Conservation (phyloP, 1,140 invertebrate species). For the Drosophila equinoxialis region DNA sequence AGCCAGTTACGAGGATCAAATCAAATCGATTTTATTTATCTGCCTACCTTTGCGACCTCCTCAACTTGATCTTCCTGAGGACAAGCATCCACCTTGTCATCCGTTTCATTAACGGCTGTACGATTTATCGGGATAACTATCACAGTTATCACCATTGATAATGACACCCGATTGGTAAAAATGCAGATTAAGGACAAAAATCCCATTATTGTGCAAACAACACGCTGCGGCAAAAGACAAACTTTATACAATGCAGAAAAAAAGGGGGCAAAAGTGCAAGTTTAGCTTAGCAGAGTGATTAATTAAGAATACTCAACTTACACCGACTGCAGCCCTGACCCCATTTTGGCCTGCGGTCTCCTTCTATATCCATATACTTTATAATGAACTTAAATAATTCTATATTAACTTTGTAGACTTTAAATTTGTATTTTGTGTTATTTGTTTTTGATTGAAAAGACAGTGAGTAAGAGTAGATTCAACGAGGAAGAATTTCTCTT, state of each 20-base stretch:
- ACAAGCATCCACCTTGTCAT: constrained; percentile 10
- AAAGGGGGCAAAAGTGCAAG: not conserved
- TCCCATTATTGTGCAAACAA: constrained; percentile 20
- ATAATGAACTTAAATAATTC: not conserved
- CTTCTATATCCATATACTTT: constrained; percentile 1
- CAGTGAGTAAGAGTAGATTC: too few species aligned
- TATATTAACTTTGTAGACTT: not conserved
- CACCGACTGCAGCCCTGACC: constrained; percentile 8
- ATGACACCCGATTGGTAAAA: constrained; percentile 33
- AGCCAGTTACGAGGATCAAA: not conserved
- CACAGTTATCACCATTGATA: constrained; percentile 35
- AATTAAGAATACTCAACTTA: not conserved
- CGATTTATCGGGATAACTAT: constrained; percentile 27
- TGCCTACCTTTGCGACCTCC: not conserved
- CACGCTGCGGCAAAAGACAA: constrained; percentile 30
- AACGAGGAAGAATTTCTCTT: too few species aligned
- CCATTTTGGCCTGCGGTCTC: constrained; percentile 22
- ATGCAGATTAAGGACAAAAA: constrained; percentile 19
- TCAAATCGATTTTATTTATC: not conserved
- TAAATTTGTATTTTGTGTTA: not conserved
- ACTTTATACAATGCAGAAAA: not conserved
- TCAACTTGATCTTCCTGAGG: not conserved
- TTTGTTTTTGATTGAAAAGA: too few species aligned
- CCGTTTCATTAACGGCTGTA: not conserved
- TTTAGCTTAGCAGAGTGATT: not conserved